These are phyloP conservation scores for Fragum sueziense DNA, from an alignment of 2,888 invertebrate species.

Conservation along the genomic window DNA sequence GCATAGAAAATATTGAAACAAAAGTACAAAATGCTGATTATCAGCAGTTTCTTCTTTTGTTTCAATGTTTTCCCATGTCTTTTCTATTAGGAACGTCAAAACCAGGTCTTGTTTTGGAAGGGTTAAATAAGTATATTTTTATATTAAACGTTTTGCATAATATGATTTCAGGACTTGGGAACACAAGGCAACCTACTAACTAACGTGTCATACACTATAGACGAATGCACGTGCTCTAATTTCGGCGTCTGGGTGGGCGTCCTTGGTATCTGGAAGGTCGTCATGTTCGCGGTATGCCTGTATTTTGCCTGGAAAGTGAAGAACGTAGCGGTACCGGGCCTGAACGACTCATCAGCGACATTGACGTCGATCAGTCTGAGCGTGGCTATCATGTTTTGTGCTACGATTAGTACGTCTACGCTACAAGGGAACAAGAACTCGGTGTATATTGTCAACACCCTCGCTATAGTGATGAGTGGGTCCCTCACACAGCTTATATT, in stretches of 20 bases:
- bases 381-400: slow-evolving; percentile 60
- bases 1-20: no score
- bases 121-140: no score
- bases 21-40: no score
- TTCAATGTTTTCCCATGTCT: no score
- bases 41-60: no score
- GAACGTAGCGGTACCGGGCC: slow-evolving; percentile 69
- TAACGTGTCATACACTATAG: slow-evolving; percentile 27
- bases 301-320: slow-evolving; percentile 74
- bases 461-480: slow-evolving; percentile 62
- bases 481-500: slow-evolving; percentile 65
- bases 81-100: no score
- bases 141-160: no score
- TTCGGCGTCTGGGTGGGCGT: slow-evolving; percentile 67
- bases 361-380: slow-evolving; percentile 66
- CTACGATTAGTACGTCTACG: slow-evolving; percentile 59
- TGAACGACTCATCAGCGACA: slow-evolving; percentile 71
- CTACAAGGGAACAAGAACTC: slow-evolving; percentile 63
- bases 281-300: slow-evolving; percentile 66
- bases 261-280: slow-evolving; percentile 68
- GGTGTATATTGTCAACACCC: slow-evolving; percentile 62
- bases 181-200: neutral
- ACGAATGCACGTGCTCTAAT: slow-evolving; percentile 63
- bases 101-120: no score
- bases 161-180: slow-evolving; percentile 5